Evolutionary conservation across 2,888 invertebrate genomes (phyloP), one percentile per base, ranked within the genome.

Genomic region (Euphydryas editha): DNA sequence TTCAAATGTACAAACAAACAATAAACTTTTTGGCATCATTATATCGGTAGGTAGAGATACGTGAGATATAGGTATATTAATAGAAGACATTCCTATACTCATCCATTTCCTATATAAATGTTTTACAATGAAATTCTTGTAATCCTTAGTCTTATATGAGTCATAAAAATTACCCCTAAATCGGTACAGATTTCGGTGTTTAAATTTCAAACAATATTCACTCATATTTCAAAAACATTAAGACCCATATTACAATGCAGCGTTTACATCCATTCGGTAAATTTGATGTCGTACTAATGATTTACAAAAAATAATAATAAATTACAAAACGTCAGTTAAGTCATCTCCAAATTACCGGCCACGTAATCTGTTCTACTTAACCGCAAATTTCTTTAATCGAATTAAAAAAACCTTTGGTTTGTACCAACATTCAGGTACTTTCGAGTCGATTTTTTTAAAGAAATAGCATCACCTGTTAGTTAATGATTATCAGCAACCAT

Each of bases 331-430:
- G 15, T 15, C 39, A 11, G 42, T n/a, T n/a, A 44, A n/a, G 42
- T 44, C 42, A n/a, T n/a, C 42, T 21, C 13, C 10, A 20, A 21
- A 47, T 47, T 13, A 47, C 20, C 21, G 24, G 21, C 21, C 24
- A 13, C 21, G n/a, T 49, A n/a, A 24, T 49, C 21, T 21, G 15
- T 47, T 47, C 47, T 49, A 51, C 24, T n/a, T 24, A 51, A 51
- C 24, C 13, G n/a, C 49, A 24, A n/a, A n/a, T n/a, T 6, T 24
- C 24, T 24, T 24, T 24, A 51, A 51, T 51, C 24, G 8, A 24
- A 7, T 51, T 20, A 47, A 24, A 24, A 51, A 24, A 44, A 44
- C 0, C n/a, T 13, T 15, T 24, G 24, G 24, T 6, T 30, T 15
- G n/a, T 5, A 44, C n/a, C 15, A 44, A 44, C n/a, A 44, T 46